Evolutionary conservation across 2,113 vertebrate genomes (phyloP), one percentile per base, ranked within the genome.

Genomic region (Chionis minor): DNA sequence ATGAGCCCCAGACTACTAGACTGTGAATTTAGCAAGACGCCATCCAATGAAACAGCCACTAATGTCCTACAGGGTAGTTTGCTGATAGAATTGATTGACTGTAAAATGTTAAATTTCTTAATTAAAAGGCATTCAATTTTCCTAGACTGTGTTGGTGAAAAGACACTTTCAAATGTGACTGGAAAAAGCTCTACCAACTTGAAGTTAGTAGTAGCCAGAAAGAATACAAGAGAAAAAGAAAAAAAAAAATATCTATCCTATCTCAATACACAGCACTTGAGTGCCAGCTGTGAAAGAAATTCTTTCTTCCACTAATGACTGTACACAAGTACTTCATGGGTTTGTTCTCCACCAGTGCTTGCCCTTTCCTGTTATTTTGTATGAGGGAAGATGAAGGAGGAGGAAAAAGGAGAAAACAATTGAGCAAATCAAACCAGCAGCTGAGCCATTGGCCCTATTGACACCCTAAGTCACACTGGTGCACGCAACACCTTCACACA

Each of bases 91-190:
- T 2, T 67, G 74, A 80, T 17, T 55, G 32, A 63, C n/a, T 88
- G 11, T 6, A 88, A 93, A 92, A 66, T 14, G 8, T 26, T 77
- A 38, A 8, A 24, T 38, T 40, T 73, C 84, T 95, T 73, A 80
- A 95, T 83, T 81, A 91, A 92, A 90, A 81, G 45, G 40, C 47
- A 86, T 81, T 88, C 17, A 10, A 44, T 86, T 88, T 92, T 83
- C 71, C 58, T 73, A 66, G 13, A 40, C 14, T 83, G 19, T 52
- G 32, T 51, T 44, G 28, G 14, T 88, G 28, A 83, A 93, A 90
- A 94, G 19, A 79, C 22, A 56, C 10, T 75, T 55, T 59, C 33
- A 71, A 70, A 74, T 1, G 9, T 27, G 38, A 65, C 4, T 13
- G 13, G 19, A 78, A 84, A 73, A 92, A 62, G 40, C 10, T 4